Evolutionary conservation across 2,888 invertebrate genomes (phyloP).

Genomic region (Pristionchus japonicus): DNA sequence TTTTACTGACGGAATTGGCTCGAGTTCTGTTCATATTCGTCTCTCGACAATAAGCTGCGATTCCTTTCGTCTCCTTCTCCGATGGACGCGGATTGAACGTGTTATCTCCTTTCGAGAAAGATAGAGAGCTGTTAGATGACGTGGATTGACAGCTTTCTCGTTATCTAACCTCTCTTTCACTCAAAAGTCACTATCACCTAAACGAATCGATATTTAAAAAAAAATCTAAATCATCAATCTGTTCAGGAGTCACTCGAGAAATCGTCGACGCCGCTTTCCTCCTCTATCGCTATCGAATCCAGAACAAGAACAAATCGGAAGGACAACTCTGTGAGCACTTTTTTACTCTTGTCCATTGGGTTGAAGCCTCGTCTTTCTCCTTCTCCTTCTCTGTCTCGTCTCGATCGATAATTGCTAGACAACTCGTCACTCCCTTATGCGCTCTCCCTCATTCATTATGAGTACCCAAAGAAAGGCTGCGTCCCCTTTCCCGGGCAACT

Average conservation of each 20-base stretch:
- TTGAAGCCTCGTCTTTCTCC: neutral
- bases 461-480: neutral
- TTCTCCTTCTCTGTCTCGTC: neutral
- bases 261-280: slow-evolving; percentile 18
- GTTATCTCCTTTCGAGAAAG: neutral
- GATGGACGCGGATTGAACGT: neutral
- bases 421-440: neutral
- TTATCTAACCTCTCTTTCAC: no score
- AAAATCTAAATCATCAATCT: neutral
- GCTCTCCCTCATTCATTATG: neutral
- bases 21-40: no score
- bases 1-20: no score
- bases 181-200: no score
- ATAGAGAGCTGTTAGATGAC: neutral
- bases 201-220: neutral
- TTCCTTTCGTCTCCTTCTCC: neutral
- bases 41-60: neutral
- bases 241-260: neutral
- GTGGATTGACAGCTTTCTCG: no score
- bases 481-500: neutral
- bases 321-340: slow-evolving; percentile 32
- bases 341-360: neutral
- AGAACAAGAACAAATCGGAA: neutral
- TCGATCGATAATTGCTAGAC: neutral
- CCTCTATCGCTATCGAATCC: neutral